These are phyloP conservation scores for Macrophya annulata DNA, from an alignment of 2,888 invertebrate genomes.

Conservation along the genomic window DNA sequence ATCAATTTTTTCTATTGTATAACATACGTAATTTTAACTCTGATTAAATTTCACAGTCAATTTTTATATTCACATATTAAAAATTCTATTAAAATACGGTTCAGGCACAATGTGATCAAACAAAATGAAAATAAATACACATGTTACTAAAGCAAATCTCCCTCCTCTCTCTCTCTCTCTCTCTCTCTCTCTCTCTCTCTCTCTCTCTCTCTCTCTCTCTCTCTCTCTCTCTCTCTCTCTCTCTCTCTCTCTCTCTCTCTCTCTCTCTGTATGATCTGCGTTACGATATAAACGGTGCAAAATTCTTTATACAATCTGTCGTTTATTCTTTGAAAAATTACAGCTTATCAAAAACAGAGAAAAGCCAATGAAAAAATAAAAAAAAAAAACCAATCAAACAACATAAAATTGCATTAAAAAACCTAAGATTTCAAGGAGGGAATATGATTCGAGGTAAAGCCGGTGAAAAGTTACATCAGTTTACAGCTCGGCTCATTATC, in stretches of 20 bases:
- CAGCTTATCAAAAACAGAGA: slow-evolving; percentile 77
- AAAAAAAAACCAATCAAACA: too few species aligned
- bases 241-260: not conserved
- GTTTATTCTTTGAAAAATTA: not conserved
- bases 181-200: not conserved
- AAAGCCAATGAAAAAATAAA: slow-evolving; percentile 55
- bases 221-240: not conserved
- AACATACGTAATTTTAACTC: not conserved
- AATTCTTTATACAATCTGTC: not conserved
- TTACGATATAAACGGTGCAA: not conserved
- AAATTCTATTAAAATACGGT: not conserved
- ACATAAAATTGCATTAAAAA: not conserved
- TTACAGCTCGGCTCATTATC: slow-evolving; percentile 41
- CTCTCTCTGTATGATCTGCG: not conserved
- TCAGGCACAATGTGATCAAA: not conserved
- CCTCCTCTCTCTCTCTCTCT: not conserved
- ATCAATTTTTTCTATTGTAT: not conserved
- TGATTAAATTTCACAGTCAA: not conserved
- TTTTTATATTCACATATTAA: not conserved
- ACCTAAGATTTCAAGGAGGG: not conserved
- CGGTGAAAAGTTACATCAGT: not conserved
- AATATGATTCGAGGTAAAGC: too few species aligned
- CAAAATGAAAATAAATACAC: not conserved
- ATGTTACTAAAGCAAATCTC: not conserved
- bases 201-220: not conserved